Evolutionary conservation across 1,140 invertebrate genomes (phyloP), one percentile per base, ranked within the genome.

Genomic region (Brachionus koreanus): DNA sequence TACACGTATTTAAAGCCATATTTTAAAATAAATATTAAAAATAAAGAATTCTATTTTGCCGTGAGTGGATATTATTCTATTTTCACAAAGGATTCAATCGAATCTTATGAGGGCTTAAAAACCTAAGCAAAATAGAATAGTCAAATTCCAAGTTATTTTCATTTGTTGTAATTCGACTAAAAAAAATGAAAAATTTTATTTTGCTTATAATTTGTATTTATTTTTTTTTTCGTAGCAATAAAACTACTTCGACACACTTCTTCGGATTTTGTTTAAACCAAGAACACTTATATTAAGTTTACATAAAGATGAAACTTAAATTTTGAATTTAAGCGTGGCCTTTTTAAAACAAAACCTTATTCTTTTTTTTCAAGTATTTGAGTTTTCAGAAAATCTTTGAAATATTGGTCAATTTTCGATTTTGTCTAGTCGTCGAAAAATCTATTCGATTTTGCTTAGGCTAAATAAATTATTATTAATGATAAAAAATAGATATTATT

Each of bases 281-380:
- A 57, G 49, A 57, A 57, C 49, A 57, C 49, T 57, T 57, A 57
- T 57, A 57, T 57, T 57, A 57, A 57, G 49, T 57, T 57, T 57
- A 57, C 49, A 57, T 57, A 57, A 57, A 57, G 49, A 57, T 57
- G 49, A 57, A 57, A 10, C 49, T 57, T 19, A 57, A 25, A 25
- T 19, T 57, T 57, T 57, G 2, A 57, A 57, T 57, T 57, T 57
- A 57, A 57, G 19, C 49, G 19, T 25, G 49, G 49, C 49, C 49
- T 57, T 57, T 57, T 57, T 19, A 57, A 57, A 57, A 57, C 49
- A 57, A 57, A 57, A 57, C 16, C 49, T 19, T 57, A 19, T 19
- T 2, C 19, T 42, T 57, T 57, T 57, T 9, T 57, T 57, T 57
- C 49, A 57, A 57, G 19, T 57, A 57, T 19, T 57, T 57, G 49